A percentile compares a stretch with the other conserved stretches of the same genome.
Conservation (phyloP, 2,888 invertebrate genomes). For the Selenia dentaria region DNA sequence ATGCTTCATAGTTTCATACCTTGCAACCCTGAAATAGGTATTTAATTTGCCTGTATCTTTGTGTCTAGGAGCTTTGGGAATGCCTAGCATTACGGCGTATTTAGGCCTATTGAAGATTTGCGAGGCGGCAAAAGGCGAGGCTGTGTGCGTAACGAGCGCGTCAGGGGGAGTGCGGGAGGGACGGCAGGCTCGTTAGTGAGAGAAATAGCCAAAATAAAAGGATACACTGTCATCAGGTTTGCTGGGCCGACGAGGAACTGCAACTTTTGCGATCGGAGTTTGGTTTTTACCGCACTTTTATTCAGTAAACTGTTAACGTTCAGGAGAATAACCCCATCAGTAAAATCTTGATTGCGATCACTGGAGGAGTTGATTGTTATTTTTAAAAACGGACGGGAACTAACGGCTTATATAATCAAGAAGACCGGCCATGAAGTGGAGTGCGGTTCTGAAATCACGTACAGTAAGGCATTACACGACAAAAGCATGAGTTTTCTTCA, state of each 20-base stretch:
- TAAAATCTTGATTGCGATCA: constrained; percentile 79
- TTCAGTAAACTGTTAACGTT: constrained; percentile 86
- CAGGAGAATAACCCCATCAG: no score
- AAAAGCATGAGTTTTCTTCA: constrained; percentile 31
- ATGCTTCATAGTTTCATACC: no score
- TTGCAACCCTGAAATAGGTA: constrained; percentile 74
- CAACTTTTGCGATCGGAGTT: constrained; percentile 84
- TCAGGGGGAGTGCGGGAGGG: constrained; percentile 89
- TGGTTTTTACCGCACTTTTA: constrained; percentile 87
- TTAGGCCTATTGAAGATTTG: constrained; percentile 80
- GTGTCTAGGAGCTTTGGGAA: constrained; percentile 85
- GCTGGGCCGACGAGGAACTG: constrained; percentile 87
- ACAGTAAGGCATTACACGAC: no score
- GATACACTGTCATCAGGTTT: constrained; percentile 65
- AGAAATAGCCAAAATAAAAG: constrained; percentile 85
- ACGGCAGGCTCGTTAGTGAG: constrained; percentile 88
- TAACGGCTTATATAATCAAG: constrained; percentile 77
- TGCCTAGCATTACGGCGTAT: constrained; percentile 81
- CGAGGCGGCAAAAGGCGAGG: constrained; percentile 86
- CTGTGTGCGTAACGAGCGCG: constrained; percentile 87
- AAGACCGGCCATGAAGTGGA: constrained; percentile 82
- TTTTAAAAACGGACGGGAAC: constrained; percentile 89
- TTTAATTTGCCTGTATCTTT: constrained; percentile 76
- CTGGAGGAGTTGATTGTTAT: constrained; percentile 87
- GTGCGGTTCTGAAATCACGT: constrained; percentile 86